Evolutionary conservation across 2,888 invertebrate species (phyloP).

Genomic region (Nyleta sp.): DNA sequence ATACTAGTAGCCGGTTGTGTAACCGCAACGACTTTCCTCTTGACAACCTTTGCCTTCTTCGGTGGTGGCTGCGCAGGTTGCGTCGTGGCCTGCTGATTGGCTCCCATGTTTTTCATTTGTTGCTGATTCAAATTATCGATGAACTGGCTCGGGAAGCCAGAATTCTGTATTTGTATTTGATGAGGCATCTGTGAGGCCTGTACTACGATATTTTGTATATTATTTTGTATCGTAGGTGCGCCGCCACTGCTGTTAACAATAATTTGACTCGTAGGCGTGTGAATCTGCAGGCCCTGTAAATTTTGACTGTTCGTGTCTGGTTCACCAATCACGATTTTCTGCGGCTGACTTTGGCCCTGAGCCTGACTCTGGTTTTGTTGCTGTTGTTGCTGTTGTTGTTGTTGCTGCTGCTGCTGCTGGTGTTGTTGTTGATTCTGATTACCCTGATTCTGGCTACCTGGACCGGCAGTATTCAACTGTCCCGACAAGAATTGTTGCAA

Average conservation of each 20-base stretch:
- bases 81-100: slow-evolving; percentile 42
- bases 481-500: slow-evolving; percentile 79
- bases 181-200: slow-evolving; percentile 81
- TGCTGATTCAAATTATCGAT: slow-evolving; percentile 81
- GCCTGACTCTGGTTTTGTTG: slow-evolving; percentile 62
- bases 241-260: slow-evolving; percentile 81
- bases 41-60: slow-evolving; percentile 78
- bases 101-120: slow-evolving; percentile 78
- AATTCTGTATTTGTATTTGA: slow-evolving; percentile 81
- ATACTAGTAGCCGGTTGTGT: slow-evolving; percentile 71
- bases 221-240: slow-evolving; percentile 81
- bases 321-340: slow-evolving; percentile 81
- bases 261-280: slow-evolving; percentile 81
- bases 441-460: slow-evolving; percentile 42
- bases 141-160: slow-evolving; percentile 80
- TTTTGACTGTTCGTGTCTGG: slow-evolving; percentile 77
- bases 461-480: slow-evolving; percentile 75
- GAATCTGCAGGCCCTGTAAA: slow-evolving; percentile 80
- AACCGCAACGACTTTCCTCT: slow-evolving; percentile 74
- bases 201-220: slow-evolving; percentile 81
- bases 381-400: slow-evolving; percentile 52
- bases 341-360: slow-evolving; percentile 70
- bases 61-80: slow-evolving; percentile 57
- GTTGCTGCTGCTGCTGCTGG: slow-evolving; percentile 39
- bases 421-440: slow-evolving; percentile 54